A percentile compares a stretch with the other conserved stretches of the same genome.
These are phyloP conservation scores for Machimus rusticus DNA, from an alignment of 2,888 invertebrate genomes.

Conservation along the genomic window DNA sequence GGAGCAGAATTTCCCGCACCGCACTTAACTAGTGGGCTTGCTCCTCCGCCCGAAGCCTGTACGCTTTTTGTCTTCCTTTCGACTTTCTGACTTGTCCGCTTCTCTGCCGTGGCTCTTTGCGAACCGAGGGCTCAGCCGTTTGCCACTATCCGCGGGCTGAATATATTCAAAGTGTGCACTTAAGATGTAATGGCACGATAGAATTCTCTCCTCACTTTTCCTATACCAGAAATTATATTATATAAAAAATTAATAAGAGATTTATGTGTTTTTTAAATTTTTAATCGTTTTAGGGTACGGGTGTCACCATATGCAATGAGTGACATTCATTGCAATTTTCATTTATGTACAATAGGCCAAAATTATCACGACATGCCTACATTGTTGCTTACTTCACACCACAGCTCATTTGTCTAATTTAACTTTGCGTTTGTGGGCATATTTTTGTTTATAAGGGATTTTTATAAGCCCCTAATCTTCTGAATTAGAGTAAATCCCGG, in stretches of 20 bases:
- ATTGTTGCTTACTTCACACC: no score
- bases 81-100: conserved; percentile 10
- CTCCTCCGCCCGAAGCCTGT: not conserved
- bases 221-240: conserved; percentile 20
- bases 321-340: no score
- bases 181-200: conserved; percentile 32
- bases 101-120: not conserved
- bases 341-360: no score
- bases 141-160: conserved; percentile 10
- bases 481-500: no score
- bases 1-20: not conserved
- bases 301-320: no score
- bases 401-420: no score
- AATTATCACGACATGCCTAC: no score
- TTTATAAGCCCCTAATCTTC: no score
- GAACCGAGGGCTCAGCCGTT: conserved; percentile 9
- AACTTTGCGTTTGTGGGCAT: no score
- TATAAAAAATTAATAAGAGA: conserved; percentile 17
- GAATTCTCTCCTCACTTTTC: conserved; percentile 30
- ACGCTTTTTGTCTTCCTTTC: conserved; percentile 27
- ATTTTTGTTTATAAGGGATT: no score
- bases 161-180: conserved; percentile 38
- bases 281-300: no score
- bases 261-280: no score
- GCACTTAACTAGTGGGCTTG: not conserved